Evolutionary conservation across 2,113 vertebrate species (phyloP).

Genomic region (Nothobranchius furzeri): DNA sequence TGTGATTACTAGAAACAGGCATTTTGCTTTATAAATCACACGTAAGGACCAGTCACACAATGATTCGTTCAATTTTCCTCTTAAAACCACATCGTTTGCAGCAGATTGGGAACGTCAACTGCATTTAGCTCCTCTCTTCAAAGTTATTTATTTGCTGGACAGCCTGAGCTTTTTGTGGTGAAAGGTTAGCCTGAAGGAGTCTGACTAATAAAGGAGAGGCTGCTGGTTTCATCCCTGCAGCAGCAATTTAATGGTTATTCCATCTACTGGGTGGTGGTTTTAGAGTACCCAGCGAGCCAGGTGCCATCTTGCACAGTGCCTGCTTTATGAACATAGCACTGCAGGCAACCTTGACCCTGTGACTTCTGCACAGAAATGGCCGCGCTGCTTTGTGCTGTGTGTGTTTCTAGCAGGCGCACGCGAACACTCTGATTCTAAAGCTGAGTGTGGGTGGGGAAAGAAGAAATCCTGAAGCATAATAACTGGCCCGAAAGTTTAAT

Average conservation of each 20-base stretch:
- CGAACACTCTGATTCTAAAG: conserved; percentile 19
- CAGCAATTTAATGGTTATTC: conserved; percentile 56
- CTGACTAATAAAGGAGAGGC: conserved; percentile 50
- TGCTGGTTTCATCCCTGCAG: conserved; percentile 54
- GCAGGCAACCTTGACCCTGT: conserved; percentile 46
- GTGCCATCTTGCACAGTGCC: conserved; percentile 24
- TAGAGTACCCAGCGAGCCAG: conserved; percentile 31
- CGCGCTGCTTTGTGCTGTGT: not conserved
- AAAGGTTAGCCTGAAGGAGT: conserved; percentile 33
- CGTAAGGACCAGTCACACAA: not conserved
- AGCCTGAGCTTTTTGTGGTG: conserved; percentile 22
- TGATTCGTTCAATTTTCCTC: conserved; percentile 34
- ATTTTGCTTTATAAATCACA: conserved; percentile 23
- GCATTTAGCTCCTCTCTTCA: conserved; percentile 8
- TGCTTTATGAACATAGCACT: conserved; percentile 26
- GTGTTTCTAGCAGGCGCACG: conserved; percentile 7
- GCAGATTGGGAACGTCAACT: conserved; percentile 21
- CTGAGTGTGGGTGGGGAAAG: conserved; percentile 8
- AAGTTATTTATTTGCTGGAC: conserved; percentile 32
- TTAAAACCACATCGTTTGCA: conserved; percentile 42
- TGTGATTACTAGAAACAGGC: conserved; percentile 27
- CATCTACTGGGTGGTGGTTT: conserved; percentile 22
- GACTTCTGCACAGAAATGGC: conserved; percentile 42
- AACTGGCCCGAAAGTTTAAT: conserved; percentile 50
- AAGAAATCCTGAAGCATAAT: conserved; percentile 36